Base-by-base conservation (phyloP, 2,797 vertebrate genomes). In the Caiman crocodilus region DNA sequence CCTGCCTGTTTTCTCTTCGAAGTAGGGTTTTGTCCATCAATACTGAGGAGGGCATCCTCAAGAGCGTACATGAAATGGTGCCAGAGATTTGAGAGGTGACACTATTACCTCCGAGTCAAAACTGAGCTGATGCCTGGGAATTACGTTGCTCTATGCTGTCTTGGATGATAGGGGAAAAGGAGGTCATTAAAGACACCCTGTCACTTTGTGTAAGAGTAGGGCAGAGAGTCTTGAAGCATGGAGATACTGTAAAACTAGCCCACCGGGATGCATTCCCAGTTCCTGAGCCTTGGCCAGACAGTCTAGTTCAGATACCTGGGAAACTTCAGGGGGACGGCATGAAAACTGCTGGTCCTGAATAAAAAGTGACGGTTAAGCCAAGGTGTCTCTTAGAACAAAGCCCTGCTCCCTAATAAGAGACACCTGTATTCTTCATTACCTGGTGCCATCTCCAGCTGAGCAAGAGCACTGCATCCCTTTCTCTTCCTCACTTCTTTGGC, bases 401-500 rank as follows among this genome's bases (percentile, higher is more conserved):
- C 16, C 50, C 30, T 84, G 87, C 10, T 79, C 61, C 84, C 30
- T 35, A 58, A n/a, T 9, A 55, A 78, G 88, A 0, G 32, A 60
- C 79, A 71, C 59, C 75, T 5, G 0, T 0, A 0, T 32, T 58
- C 28, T 15, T 71, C 69, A 73, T 73, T 65, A 61, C 75, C 1
- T 1, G 65, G 63, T 89, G 74, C 84, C 84, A 35, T 32, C 67
- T 91, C 78, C 74, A 56, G 32, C 21, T 64, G 91, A 80, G 26
- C 82, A 73, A 32, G 88, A 15, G 25, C 0, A 28, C 85, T 77
- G 59, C 4, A 55, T 69, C 90, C 82, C 87, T 0, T 81, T 28
- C 89, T 89, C 92, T 92, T 67, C 82, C 35, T 35, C 89, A 90
- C 89, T 85, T 90, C 95, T 57, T 67, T 93, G 0, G 13, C 92